Evolutionary conservation across 1,140 invertebrate genomes (phyloP), one percentile per base, ranked within the genome.

Genomic region (Halotydeus destructor): DNA sequence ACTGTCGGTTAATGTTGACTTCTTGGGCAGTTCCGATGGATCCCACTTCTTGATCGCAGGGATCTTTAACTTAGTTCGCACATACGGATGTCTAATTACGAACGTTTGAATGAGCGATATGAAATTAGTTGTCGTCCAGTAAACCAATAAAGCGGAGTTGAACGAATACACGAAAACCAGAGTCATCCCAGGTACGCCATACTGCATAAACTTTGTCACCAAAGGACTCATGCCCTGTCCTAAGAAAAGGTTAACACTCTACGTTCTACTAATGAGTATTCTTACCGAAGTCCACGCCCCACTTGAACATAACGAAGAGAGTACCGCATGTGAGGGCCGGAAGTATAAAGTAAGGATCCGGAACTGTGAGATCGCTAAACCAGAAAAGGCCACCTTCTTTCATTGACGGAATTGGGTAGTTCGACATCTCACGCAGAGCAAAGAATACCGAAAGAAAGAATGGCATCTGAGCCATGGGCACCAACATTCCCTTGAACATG

Each of bases 371-470:
- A 69, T 99, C 84, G 1, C 67, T 66, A 57, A 97, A 89, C 91
- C 91, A 99, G 38, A 66, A 74, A 0, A 86, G 44, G 3, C 93
- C 93, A n/a, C 89, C 91, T 18, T 67, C 60, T 46, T 70, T 71
- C 67, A 97, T 68, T 57, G 81, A 85, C 41, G 82, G 78, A 9
- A 96, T 73, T 2, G 85, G 88, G 8, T 75, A 62, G 53, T 75
- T 76, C 1, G 83, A 71, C 84, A 96, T 91, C 54, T 54, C 47
- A 54, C 78, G 65, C 9, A 96, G 57, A 0, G 71, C 82, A 54
- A 82, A 65, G 55, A 91, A 94, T 55, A 88, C 78, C 5, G 85
- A 86, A 28, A 94, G 60, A 57, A 96, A 94, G 5, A 94, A 56
- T 1, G 86, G 85, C 8, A 78, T 79, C 64, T 89, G 85, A 0